Evolutionary conservation across 2,113 vertebrate genomes (phyloP).

Genomic region (Hippolais icterina): DNA sequence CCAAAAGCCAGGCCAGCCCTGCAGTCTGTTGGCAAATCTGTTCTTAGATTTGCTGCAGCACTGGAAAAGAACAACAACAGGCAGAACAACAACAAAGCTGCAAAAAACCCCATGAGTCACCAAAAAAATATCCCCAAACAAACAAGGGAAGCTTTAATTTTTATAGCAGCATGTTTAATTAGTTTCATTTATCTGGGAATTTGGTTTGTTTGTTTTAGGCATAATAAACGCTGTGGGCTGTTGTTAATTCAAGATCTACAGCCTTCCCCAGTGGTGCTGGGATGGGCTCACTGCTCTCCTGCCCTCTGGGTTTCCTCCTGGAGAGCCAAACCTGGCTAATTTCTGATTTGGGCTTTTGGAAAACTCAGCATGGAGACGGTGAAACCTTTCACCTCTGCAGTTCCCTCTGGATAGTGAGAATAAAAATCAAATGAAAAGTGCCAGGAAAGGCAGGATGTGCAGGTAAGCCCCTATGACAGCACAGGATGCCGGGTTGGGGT

Average conservation of each 20-base stretch:
- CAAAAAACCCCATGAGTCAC: neutral
- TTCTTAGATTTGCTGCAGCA: neutral
- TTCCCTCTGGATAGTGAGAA: neutral
- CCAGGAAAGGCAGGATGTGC: neutral
- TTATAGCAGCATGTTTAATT: constrained; percentile 9
- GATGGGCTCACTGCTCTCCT: neutral
- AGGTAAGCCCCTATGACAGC: neutral
- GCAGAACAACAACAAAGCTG: neutral
- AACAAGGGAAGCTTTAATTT: neutral
- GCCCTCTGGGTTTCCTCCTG: neutral
- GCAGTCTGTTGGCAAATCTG: neutral
- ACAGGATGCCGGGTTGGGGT: rapidly evolving
- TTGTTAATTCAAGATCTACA: neutral
- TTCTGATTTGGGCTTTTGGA: neutral
- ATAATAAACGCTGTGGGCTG: neutral
- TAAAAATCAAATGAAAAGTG: neutral
- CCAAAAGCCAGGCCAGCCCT: neutral
- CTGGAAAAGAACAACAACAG: neutral
- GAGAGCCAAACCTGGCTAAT: neutral
- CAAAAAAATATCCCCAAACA: neutral
- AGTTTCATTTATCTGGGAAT: constrained; percentile 23
- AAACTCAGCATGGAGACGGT: neutral
- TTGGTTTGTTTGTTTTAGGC: constrained; percentile 7
- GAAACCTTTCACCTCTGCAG: neutral
- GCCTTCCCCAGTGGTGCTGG: neutral